phyloP scores from a whole-genome alignment of 2,888 invertebrate species.

The Thera britannica region DNA sequence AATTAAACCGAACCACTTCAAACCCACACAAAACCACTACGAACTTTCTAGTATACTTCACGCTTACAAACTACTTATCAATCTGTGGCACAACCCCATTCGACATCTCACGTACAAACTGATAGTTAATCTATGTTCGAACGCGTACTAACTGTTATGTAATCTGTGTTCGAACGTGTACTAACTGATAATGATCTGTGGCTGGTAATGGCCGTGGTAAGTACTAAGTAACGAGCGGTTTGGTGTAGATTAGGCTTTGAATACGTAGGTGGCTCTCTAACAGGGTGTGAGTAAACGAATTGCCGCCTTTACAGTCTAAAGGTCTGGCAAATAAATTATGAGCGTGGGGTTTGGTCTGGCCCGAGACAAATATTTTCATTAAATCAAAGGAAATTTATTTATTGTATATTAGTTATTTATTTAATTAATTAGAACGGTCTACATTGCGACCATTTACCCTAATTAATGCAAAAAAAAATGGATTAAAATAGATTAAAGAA shows the following conservation, averaged over 20 bases:
- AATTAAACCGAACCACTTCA: conserved; percentile 16
- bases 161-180: not conserved
- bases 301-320: too few species aligned
- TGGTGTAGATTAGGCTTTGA: conserved; percentile 20
- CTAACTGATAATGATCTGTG: conserved; percentile 9
- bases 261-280: not conserved
- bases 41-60: not conserved
- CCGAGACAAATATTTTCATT: too few species aligned
- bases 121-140: not conserved
- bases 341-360: too few species aligned
- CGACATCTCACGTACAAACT: not conserved
- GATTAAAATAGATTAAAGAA: too few species aligned
- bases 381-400: too few species aligned
- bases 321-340: too few species aligned
- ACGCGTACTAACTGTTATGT: not conserved
- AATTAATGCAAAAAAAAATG: too few species aligned
- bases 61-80: not conserved
- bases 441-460: too few species aligned
- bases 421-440: too few species aligned
- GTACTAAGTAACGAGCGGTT: conserved; percentile 24
- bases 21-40: conserved; percentile 5
- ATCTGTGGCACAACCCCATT: not conserved
- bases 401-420: too few species aligned
- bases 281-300: not conserved
- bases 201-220: conserved; percentile 8